Evolutionary conservation across 2,888 invertebrate genomes (phyloP).

Genomic region (Hypena proboscidalis): DNA sequence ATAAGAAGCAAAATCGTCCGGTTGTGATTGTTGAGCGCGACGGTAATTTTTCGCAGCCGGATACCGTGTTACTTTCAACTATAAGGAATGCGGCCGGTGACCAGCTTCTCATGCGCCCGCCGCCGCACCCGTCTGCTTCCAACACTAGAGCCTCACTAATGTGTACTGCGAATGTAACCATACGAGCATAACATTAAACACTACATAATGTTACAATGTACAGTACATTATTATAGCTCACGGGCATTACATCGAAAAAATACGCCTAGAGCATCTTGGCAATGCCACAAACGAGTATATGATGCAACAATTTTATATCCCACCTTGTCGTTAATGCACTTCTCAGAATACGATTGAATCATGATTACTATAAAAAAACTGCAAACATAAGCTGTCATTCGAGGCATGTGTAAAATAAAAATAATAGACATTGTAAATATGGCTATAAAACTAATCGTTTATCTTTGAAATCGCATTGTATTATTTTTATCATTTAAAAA

Average conservation of each 20-base stretch:
- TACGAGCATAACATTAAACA: neutral
- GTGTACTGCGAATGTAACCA: neutral
- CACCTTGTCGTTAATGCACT: neutral
- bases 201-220: neutral
- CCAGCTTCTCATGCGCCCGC: conserved; percentile 70
- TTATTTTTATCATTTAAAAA: conserved; percentile 8
- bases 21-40: conserved; percentile 46
- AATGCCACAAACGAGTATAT: neutral
- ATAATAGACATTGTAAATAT: neutral
- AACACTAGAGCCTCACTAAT: conserved; percentile 24
- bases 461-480: conserved; percentile 7
- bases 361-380: neutral
- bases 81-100: conserved; percentile 81
- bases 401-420: neutral
- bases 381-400: neutral
- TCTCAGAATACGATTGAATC: conserved; percentile 4
- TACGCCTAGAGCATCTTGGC: no score
- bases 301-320: conserved; percentile 1
- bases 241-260: no score
- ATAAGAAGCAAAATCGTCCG: conserved; percentile 53
- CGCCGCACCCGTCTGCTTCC: conserved; percentile 58
- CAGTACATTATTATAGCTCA: neutral
- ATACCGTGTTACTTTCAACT: conserved; percentile 82
- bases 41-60: conserved; percentile 81
- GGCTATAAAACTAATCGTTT: neutral